Base-by-base conservation (phyloP, 2,797 vertebrate species). In the Picus viridis region DNA sequence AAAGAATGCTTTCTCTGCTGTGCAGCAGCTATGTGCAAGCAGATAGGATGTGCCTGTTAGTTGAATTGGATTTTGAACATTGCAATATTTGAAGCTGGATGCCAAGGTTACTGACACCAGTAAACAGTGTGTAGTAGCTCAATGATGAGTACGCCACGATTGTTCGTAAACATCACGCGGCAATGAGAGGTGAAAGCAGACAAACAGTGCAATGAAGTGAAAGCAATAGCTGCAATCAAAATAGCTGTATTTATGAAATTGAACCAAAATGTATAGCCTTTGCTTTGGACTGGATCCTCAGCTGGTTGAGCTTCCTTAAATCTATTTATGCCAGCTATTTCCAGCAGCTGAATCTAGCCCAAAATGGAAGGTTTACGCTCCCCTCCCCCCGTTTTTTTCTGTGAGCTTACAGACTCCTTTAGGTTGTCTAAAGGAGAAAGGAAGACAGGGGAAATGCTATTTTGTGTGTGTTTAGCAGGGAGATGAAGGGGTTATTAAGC, bases 101-200 rank as follows among this genome's bases (percentile, higher is more conserved):
- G 91, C 64, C 89, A 86, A 82, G 88, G 83, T 92, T 94, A 61
- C n/a, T 88, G 77, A 77, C 62, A 90, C 54, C 41, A 79, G n/a
- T 84, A 89, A 93, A 90, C 84, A 74, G 14, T 58, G 29, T 57
- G 39, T 65, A 76, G 74, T 80, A 89, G 39, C 57, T 87, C 70
- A 34, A 11, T 51, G 71, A 86, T 92, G 83, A 94, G 53, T 83
- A 78, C 78, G 67, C 56, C 1, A 0, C 79, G 63, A 41, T n/a
- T 91, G 54, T 76, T 56, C 4, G 8, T 87, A 94, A 96, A 88
- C 29, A 76, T 53, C 30, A 41, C 27, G 36, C 39, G 79, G 13
- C 11, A 20, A 86, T 88, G 74, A 82, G 71, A 94, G 88, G 64
- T 86, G 64, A 89, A 89, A 88, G 83, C 64, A 86, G 59, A 92